Conservation (phyloP, 2,797 vertebrate genomes). For the Aplochiton taeniatus region DNA sequence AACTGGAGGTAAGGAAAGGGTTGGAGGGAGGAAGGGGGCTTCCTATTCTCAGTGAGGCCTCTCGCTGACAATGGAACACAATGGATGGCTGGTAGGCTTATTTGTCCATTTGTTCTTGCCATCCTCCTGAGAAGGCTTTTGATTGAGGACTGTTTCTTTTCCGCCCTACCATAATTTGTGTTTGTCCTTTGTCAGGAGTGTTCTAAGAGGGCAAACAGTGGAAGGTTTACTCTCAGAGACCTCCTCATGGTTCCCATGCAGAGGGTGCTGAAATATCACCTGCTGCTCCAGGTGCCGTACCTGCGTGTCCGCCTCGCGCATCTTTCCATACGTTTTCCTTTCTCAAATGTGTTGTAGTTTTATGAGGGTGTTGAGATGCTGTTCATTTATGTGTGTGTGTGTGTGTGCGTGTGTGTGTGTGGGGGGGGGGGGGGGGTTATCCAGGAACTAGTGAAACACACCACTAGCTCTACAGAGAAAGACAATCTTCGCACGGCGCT, state of each 20-base stretch:
- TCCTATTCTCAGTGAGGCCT: no score
- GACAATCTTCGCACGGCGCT: constrained; percentile 83
- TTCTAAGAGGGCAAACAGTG: constrained; percentile 88
- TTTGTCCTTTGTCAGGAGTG: constrained; percentile 77
- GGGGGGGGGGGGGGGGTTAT: constrained; percentile 9
- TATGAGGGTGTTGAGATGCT: not conserved
- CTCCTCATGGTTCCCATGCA: constrained; percentile 94
- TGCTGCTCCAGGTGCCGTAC: constrained; percentile 83
- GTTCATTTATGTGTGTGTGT: constrained; percentile 1
- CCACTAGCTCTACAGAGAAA: constrained; percentile 76
- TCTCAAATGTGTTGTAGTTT: not conserved
- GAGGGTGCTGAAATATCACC: constrained; percentile 89
- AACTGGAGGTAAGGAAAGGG: constrained; percentile 80
- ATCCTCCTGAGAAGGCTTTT: not conserved
- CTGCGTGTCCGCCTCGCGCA: not conserved
- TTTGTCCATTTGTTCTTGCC: not conserved
- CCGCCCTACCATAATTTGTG: not conserved
- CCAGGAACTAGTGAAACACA: constrained; percentile 89
- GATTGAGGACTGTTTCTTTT: not conserved
- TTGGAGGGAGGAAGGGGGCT: not conserved
- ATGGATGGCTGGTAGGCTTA: no score
- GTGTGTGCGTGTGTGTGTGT: not conserved
- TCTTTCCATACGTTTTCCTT: not conserved
- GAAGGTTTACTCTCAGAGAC: constrained; percentile 86
- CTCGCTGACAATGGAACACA: no score